Percentiles rank a stretch among this genome's conserved stretches.
Conservation (phyloP, 2,797 vertebrate species). For the Epinephelus awoara region DNA sequence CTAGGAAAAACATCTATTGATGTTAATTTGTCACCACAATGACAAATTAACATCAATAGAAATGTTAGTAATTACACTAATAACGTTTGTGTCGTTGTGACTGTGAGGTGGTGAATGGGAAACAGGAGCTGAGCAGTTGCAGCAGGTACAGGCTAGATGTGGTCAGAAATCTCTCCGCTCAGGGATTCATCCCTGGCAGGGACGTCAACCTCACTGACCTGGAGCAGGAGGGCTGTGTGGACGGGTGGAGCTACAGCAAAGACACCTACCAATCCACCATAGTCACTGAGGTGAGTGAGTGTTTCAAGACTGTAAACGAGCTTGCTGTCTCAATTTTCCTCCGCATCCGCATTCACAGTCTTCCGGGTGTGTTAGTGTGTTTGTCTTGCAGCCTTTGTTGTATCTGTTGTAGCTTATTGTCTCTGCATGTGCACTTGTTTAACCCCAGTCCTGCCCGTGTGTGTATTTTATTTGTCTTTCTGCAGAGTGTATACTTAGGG, state of each 20-base stretch:
- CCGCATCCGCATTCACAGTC: neutral
- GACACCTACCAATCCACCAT: conserved; percentile 85
- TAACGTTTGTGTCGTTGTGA: neutral
- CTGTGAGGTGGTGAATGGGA: conserved; percentile 66
- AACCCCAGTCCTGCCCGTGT: too few species aligned
- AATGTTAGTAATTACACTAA: neutral
- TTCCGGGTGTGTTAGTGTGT: neutral
- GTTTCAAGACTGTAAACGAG: neutral
- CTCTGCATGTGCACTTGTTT: neutral
- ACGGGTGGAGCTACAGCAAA: conserved; percentile 87
- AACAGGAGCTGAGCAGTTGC: conserved; percentile 79
- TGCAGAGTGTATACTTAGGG: neutral
- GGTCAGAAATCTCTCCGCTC: conserved; percentile 86
- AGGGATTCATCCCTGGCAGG: conserved; percentile 78
- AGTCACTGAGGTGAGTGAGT: conserved; percentile 82
- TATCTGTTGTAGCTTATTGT: neutral
- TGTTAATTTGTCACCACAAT: too few species aligned
- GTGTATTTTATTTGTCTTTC: neutral
- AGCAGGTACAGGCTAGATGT: conserved; percentile 75
- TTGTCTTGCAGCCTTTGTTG: too few species aligned
- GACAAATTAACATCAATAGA: neutral
- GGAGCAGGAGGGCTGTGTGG: conserved; percentile 86
- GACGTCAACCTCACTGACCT: conserved; percentile 86
- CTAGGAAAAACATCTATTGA: too few species aligned
- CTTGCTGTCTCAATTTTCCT: neutral